These are phyloP conservation scores for Lophochroa leadbeateri DNA, from an alignment of 2,113 vertebrate genomes.

Conservation along the genomic window DNA sequence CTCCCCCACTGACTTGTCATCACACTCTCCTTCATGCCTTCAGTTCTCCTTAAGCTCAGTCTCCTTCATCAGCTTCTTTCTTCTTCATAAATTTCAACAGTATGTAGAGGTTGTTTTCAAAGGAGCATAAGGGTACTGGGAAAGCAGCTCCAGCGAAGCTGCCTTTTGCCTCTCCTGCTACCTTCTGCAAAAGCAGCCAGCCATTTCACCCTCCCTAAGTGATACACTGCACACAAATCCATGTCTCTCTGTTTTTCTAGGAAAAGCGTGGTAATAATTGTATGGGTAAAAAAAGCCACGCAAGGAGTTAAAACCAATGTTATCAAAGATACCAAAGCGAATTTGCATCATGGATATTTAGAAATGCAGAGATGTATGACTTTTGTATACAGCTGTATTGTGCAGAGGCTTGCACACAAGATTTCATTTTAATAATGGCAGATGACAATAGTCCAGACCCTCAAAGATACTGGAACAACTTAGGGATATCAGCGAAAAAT, in stretches of 20 bases:
- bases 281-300: background rate
- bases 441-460: background rate
- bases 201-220: background rate
- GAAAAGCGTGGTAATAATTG: background rate
- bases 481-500: background rate
- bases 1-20: rapidly evolving
- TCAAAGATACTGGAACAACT: background rate
- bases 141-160: background rate
- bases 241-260: background rate
- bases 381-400: background rate
- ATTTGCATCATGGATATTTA: background rate
- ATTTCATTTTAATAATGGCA: background rate
- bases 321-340: background rate
- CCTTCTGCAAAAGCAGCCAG: background rate
- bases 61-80: background rate
- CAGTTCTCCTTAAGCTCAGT: background rate
- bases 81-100: background rate
- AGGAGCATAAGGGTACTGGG: background rate
- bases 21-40: background rate
- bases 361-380: background rate
- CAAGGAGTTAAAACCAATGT: background rate
- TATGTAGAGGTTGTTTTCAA: background rate
- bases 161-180: background rate
- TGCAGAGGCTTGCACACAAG: background rate
- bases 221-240: background rate